Evolutionary conservation across 1,140 invertebrate genomes (phyloP).

Genomic region (Cryptotermes secundus): DNA sequence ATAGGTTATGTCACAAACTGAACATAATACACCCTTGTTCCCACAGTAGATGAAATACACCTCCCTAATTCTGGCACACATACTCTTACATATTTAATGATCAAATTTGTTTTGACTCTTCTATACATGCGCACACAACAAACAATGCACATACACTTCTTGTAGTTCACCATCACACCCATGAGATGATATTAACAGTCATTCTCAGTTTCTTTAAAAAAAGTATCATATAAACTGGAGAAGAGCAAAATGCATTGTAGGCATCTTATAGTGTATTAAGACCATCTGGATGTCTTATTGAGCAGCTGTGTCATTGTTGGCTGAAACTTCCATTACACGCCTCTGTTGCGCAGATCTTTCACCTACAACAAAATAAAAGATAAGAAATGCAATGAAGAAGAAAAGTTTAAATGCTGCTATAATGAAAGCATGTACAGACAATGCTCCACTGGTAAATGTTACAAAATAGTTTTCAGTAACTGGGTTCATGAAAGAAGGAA

Average conservation of each 20-base stretch:
- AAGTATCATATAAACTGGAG: neutral
- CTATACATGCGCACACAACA: neutral
- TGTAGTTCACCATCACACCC: neutral
- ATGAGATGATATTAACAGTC: neutral
- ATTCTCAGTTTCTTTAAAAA: neutral
- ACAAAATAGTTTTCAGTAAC: too few relatives aligned
- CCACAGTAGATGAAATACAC: too few relatives aligned
- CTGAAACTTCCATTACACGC: neutral
- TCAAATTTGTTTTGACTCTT: too few relatives aligned
- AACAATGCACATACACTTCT: neutral
- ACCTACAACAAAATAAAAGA: neutral
- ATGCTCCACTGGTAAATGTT: too few relatives aligned
- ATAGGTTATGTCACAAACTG: too few relatives aligned
- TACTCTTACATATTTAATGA: too few relatives aligned
- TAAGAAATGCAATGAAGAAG: too few relatives aligned
- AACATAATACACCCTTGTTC: too few relatives aligned
- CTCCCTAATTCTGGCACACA: too few relatives aligned
- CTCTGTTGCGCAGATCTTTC: constrained; percentile 23
- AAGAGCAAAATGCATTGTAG: neutral
- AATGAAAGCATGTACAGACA: too few relatives aligned
- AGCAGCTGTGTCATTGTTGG: constrained; percentile 24
- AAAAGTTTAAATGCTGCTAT: too few relatives aligned
- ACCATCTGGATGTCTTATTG: constrained; percentile 37
- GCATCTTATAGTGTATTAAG: neutral
- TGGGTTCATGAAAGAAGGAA: too few relatives aligned